These are phyloP conservation scores for Pandemis cinnamomeana DNA, from an alignment of 2,888 invertebrate genomes.

Conservation along the genomic window DNA sequence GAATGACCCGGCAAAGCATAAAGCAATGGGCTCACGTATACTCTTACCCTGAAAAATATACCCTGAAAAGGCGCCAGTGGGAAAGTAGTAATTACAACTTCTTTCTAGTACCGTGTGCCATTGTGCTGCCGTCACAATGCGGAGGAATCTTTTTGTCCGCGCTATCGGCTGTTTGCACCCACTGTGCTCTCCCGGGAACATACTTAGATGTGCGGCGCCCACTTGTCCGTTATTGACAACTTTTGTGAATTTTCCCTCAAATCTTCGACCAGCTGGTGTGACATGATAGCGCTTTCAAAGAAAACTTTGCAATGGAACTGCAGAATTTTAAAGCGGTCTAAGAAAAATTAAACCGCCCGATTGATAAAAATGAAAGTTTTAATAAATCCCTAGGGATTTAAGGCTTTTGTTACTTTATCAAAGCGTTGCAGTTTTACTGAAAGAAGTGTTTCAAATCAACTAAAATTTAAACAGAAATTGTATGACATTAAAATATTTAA, in stretches of 20 bases:
- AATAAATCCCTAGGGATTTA: slow-evolving; percentile 21
- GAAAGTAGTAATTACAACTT: slow-evolving; percentile 84
- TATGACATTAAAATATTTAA: too few species aligned
- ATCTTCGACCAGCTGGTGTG: slow-evolving; percentile 42
- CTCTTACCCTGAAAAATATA: slow-evolving; percentile 78
- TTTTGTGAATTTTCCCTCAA: slow-evolving; percentile 51
- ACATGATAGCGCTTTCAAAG: slow-evolving; percentile 45
- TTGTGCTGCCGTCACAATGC: slow-evolving; percentile 78
- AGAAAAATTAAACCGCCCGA: slow-evolving; percentile 16
- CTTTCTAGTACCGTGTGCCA: slow-evolving; percentile 67
- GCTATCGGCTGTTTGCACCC: slow-evolving; percentile 80
- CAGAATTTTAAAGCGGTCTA: not conserved
- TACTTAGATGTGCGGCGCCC: slow-evolving; percentile 61
- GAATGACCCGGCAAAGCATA: slow-evolving; percentile 53
- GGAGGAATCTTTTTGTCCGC: slow-evolving; percentile 82
- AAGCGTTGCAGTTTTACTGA: slow-evolving; percentile 10
- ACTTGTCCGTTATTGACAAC: slow-evolving; percentile 56
- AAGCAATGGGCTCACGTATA: slow-evolving; percentile 63
- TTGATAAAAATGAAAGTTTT: slow-evolving; percentile 33
- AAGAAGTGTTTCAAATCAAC: not conserved
- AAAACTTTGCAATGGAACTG: not conserved
- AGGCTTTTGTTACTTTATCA: slow-evolving; percentile 36
- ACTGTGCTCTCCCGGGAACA: slow-evolving; percentile 62
- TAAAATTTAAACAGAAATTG: not conserved
- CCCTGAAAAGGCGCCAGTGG: slow-evolving; percentile 76